Conservation (phyloP, 1,140 invertebrate genomes). For the Euglossa dilemma region DNA sequence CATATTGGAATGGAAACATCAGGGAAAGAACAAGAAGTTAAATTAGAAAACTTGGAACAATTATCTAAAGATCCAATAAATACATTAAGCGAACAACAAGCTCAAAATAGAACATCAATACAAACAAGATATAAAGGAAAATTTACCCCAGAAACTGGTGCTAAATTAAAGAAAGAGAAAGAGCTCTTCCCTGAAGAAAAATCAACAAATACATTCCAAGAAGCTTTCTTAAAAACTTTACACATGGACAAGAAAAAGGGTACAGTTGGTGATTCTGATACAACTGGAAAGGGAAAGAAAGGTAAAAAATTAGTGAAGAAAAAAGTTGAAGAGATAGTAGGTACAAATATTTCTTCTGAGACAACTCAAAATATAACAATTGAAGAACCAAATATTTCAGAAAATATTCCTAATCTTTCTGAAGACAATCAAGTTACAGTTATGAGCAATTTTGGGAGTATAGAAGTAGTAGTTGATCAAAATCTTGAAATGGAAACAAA, state of each 20-base stretch:
- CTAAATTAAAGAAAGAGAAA: conserved; percentile 64
- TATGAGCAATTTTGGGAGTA: conserved; percentile 60
- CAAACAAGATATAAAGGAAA: conserved; percentile 69
- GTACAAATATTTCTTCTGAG: background rate
- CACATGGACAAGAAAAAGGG: conserved; percentile 69
- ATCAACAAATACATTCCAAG: conserved; percentile 72
- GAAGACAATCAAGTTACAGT: conserved; percentile 45
- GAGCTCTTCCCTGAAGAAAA: conserved; percentile 60
- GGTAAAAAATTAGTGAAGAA: conserved; percentile 46
- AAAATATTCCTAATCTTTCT: conserved; percentile 26
- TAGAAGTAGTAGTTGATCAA: conserved; percentile 67
- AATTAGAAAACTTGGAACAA: conserved; percentile 30
- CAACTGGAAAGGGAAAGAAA: conserved; percentile 42
- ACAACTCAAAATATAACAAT: conserved; percentile 19
- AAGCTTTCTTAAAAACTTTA: conserved; percentile 73
- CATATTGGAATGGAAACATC: background rate
- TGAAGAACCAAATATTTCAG: background rate
- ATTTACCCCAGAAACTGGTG: conserved; percentile 62
- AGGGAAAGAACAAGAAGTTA: conserved; percentile 23
- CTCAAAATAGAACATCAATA: conserved; percentile 43
- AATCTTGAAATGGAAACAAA: conserved; percentile 59
- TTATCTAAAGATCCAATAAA: conserved; percentile 14
- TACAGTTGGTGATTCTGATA: conserved; percentile 39
- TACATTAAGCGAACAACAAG: conserved; percentile 32
- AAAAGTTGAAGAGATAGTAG: conserved; percentile 33